Conservation (phyloP, 2,888 invertebrate species). For the Catocala sponsa region DNA sequence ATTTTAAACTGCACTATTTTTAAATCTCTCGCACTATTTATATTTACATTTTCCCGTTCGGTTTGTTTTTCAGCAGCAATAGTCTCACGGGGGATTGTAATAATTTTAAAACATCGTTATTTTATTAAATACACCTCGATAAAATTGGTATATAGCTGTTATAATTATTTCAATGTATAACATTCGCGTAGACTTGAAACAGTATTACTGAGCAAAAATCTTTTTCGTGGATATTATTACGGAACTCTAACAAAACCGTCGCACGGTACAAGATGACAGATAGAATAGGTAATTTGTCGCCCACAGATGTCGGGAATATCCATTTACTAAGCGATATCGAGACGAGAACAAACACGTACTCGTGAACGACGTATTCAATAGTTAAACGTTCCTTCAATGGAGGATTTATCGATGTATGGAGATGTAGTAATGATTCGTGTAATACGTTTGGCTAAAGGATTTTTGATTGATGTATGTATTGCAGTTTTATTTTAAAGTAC, state of each 20-base stretch:
- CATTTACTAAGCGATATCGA: slow-evolving; percentile 46
- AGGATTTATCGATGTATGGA: slow-evolving; percentile 9
- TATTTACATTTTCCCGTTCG: too few species aligned
- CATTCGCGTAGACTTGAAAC: too few species aligned
- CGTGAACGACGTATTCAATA: slow-evolving; percentile 39
- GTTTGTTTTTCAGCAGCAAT: too few species aligned
- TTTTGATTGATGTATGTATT: background rate
- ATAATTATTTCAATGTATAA: too few species aligned
- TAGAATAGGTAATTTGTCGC: slow-evolving; percentile 71
- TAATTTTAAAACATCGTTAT: too few species aligned
- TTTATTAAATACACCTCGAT: too few species aligned
- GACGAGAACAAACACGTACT: slow-evolving; percentile 54
- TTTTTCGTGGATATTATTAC: background rate
- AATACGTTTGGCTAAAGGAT: background rate
- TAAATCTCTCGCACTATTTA: too few species aligned
- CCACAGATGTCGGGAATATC: slow-evolving; percentile 58
- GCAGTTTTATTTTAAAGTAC: background rate
- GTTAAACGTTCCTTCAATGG: slow-evolving; percentile 28
- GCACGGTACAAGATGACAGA: slow-evolving; percentile 59
- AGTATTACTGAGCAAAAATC: background rate
- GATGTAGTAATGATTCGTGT: slow-evolving; percentile 22
- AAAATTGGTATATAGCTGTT: too few species aligned
- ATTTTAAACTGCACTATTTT: too few species aligned
- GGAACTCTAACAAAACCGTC: slow-evolving; percentile 38
- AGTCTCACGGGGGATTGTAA: too few species aligned